phyloP scores from a whole-genome alignment of 1,140 invertebrate species.

The Drosophila pallidifrons region DNA sequence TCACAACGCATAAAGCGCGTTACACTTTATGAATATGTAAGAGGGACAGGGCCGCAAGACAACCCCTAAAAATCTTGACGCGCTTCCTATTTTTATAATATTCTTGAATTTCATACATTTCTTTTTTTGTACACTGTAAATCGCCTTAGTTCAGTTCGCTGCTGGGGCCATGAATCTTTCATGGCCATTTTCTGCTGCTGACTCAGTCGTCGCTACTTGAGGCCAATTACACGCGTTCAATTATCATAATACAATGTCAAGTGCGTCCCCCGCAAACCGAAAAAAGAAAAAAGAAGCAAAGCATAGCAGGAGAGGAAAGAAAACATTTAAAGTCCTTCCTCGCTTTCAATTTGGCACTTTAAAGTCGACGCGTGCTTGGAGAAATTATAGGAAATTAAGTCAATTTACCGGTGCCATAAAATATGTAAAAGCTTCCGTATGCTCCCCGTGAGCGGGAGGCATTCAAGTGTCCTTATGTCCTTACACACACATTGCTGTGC shows the following conservation, averaged over 20 bases:
- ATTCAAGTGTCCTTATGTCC: conserved; percentile 59
- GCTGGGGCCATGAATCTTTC: conserved; percentile 67
- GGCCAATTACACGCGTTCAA: conserved; percentile 84
- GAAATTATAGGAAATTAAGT: conserved; percentile 80
- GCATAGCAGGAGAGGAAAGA: conserved; percentile 6
- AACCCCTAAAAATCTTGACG: not conserved
- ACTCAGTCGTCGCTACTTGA: conserved; percentile 61
- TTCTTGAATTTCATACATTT: not conserved
- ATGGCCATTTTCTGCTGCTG: conserved; percentile 54
- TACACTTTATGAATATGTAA: conserved; percentile 82
- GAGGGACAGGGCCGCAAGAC: not conserved
- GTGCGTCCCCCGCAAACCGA: conserved; percentile 8
- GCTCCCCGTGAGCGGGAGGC: conserved; percentile 3
- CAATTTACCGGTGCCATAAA: conserved; percentile 79
- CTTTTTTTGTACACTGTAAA: conserved; percentile 38
- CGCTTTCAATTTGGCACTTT: conserved; percentile 74
- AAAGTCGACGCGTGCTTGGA: conserved; percentile 48
- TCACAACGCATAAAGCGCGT: conserved; percentile 53
- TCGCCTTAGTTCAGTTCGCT: conserved; percentile 70
- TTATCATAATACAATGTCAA: conserved; percentile 83
- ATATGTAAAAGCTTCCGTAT: conserved; percentile 70
- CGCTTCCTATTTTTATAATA: not conserved
- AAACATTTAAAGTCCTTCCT: conserved; percentile 58
- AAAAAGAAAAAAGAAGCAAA: not conserved
- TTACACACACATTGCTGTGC: not conserved